Conservation (phyloP, 2,797 vertebrate species). For the Atherinosoma microstoma region DNA sequence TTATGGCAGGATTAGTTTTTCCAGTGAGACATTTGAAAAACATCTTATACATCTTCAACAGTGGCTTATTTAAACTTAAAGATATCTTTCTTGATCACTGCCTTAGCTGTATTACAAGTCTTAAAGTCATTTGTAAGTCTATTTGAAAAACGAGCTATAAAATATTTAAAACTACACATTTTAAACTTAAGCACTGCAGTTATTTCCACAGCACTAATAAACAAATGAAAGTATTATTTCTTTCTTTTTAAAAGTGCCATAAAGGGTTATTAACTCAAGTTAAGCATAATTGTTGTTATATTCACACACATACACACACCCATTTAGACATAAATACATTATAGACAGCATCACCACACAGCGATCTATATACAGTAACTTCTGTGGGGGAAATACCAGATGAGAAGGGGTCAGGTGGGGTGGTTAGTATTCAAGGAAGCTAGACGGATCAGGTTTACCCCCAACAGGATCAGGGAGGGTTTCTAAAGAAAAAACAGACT, state of each 20-base stretch:
- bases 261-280: neutral
- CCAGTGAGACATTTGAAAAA: neutral
- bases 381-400: slow-evolving; percentile 35
- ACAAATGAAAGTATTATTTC: too few species aligned
- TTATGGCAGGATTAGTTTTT: neutral
- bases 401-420: slow-evolving; percentile 33
- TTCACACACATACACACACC: neutral
- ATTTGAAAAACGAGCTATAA: too few species aligned
- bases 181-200: neutral
- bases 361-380: slow-evolving; percentile 34
- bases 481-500: slow-evolving; percentile 24
- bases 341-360: slow-evolving; percentile 1
- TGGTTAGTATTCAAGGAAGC: slow-evolving; percentile 19
- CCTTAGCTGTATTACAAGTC: too few species aligned
- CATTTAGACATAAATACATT: slow-evolving; percentile 7
- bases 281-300: neutral
- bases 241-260: neutral
- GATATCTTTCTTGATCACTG: neutral
- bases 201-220: neutral
- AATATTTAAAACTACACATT: too few species aligned
- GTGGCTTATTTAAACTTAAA: neutral
- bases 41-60: neutral
- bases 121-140: neutral
- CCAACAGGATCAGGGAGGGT: slow-evolving; percentile 22
- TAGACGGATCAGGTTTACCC: slow-evolving; percentile 45